Evolutionary conservation across 2,888 invertebrate species (phyloP), one percentile per base, ranked within the genome.

Genomic region (Nineta flava): DNA sequence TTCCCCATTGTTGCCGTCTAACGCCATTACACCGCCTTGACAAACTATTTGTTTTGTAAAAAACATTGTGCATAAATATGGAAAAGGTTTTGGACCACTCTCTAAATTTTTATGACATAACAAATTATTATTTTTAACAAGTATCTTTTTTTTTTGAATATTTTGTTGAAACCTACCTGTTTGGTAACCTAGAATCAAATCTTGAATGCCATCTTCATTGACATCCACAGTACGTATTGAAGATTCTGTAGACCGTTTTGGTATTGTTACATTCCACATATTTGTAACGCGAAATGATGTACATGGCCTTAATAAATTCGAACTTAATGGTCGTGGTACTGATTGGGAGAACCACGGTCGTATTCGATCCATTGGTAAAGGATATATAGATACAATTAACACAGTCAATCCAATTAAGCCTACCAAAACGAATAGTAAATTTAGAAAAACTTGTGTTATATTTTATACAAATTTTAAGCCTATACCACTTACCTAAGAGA

Each of bases 121-220:
- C 1, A 26, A 7, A 26, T 6, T n/a, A n/a, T n/a, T n/a, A n/a
- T n/a, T n/a, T n/a, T n/a, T n/a, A n/a, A n/a, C n/a, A n/a, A n/a
- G n/a, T n/a, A n/a, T n/a, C n/a, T n/a, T n/a, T n/a, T n/a, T n/a
- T n/a, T n/a, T n/a, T n/a, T 50, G 6, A 15, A 50, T 45, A 47
- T 50, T n/a, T 46, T 50, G 47, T 38, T 48, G 15, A 41, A 19
- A 54, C 56, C 55, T 53, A 83, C 83, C 83, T 62, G 86, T 83
- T 49, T 82, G 84, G 65, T 81, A 87, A 53, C 86, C 87, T 53
- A 87, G 72, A 49, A 87, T 72, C 19, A 86, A 70, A 65, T 88
- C 87, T 47, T 78, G 72, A 9, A 80, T 62, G 15, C 75, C 76
- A 68, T 88, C 87, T 3, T 70, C 67, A 65, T 87, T 82, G 1